Percentiles rank a stretch among this genome's conserved stretches.
These are phyloP conservation scores for Danaus plexippus DNA, from an alignment of 1,140 invertebrate species.

Conservation along the genomic window DNA sequence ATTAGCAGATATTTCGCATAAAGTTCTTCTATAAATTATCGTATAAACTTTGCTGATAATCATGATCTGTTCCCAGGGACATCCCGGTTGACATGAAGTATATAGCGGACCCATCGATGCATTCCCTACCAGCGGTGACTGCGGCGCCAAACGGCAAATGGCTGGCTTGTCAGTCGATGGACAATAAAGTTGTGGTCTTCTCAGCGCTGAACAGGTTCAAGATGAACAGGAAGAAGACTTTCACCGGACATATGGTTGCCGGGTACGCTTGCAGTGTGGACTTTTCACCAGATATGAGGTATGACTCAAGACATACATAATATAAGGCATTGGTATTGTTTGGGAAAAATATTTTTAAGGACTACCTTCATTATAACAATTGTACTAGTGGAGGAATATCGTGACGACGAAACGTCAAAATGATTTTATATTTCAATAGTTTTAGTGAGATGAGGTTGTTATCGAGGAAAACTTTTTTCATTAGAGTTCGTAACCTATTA, in stretches of 20 bases:
- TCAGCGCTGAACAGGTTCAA: constrained; percentile 96
- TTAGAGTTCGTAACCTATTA: too few species aligned
- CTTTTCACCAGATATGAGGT: constrained; percentile 99
- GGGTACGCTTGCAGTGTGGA: constrained; percentile 98
- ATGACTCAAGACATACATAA: constrained; percentile 15
- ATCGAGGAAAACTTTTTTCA: too few species aligned
- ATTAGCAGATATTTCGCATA: too few species aligned
- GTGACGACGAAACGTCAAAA: too few species aligned
- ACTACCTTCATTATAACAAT: too few species aligned
- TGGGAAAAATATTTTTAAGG: too few species aligned
- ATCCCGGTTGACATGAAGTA: constrained; percentile 99
- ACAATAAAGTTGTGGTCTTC: constrained; percentile 99
- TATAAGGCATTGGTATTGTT: too few species aligned
- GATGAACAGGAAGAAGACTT: constrained; percentile 97
- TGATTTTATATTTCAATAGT: too few species aligned
- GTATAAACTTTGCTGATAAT: not conserved
- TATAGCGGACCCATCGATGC: constrained; percentile 99
- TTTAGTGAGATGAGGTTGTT: too few species aligned
- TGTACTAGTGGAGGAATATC: too few species aligned
- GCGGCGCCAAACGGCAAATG: constrained; percentile 97
- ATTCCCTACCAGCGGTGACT: constrained; percentile 98
- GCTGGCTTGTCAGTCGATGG: constrained; percentile 99
- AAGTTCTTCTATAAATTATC: too few species aligned
- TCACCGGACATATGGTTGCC: constrained; percentile 98
- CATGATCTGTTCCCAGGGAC: constrained; percentile 78